phyloP scores from a whole-genome alignment of 2,113 vertebrate species.

The Clupea harengus region DNA sequence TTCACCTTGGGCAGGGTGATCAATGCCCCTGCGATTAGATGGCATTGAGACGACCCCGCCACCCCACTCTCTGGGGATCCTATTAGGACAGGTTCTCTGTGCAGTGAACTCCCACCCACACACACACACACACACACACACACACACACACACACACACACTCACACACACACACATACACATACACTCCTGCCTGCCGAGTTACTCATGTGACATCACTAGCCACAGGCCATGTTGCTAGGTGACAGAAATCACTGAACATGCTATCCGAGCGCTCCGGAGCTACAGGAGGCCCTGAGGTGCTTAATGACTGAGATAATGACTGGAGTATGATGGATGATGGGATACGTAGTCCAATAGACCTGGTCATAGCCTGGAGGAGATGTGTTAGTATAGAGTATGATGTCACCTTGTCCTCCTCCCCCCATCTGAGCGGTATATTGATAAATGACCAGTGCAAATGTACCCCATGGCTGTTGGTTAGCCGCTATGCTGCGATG shows the following conservation, averaged over 20 bases:
- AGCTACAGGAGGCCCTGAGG: not conserved
- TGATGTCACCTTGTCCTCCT: not conserved
- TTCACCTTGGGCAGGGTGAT: not conserved
- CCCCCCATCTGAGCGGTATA: not conserved
- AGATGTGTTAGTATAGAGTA: not conserved
- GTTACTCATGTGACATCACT: not conserved
- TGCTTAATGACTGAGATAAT: not conserved
- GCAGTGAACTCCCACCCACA: not conserved
- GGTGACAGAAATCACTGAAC: slow-evolving; percentile 1
- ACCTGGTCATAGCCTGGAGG: not conserved
- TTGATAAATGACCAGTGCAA: not conserved
- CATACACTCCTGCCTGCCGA: not conserved
- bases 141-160: slow-evolving; percentile 10
- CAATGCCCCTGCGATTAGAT: not conserved
- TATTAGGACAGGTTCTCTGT: slow-evolving; percentile 4
- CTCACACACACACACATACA: not conserved
- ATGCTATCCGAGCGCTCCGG: not conserved
- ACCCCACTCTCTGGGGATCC: not conserved
- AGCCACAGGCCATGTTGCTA: slow-evolving; percentile 9
- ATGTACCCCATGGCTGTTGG: not conserved
- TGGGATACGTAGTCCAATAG: slow-evolving; percentile 19
- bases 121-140: not conserved
- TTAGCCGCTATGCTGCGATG: not conserved
- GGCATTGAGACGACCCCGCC: not conserved
- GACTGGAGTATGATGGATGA: slow-evolving; percentile 1